Evolutionary conservation across 2,113 vertebrate genomes (phyloP).

Genomic region (Bungarus multicinctus): DNA sequence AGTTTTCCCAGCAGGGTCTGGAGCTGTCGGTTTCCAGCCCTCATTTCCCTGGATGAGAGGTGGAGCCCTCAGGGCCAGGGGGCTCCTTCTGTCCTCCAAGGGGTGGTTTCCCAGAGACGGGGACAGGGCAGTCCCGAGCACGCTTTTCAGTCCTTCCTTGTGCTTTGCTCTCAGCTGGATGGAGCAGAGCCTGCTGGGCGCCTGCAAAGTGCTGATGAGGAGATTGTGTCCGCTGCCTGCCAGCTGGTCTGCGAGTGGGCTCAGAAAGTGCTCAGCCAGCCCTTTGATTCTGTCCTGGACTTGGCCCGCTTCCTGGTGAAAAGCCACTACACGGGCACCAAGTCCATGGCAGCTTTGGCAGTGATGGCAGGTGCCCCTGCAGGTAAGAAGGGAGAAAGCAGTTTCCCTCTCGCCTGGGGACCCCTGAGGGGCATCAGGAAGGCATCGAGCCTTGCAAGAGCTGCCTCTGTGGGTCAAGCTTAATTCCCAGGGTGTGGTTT

Average conservation of each 20-base stretch:
- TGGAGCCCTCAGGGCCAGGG: background rate
- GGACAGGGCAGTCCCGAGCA: background rate
- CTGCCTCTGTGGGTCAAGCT: background rate
- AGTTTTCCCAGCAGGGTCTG: background rate
- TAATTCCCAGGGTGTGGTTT: background rate
- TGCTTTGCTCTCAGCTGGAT: constrained; percentile 80
- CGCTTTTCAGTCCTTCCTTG: background rate
- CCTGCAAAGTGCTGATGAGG: constrained; percentile 86
- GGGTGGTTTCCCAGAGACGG: background rate
- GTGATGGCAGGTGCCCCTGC: constrained; percentile 89
- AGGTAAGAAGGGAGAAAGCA: constrained; percentile 71
- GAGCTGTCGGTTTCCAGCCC: background rate
- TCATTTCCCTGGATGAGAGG: background rate
- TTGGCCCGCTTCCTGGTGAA: constrained; percentile 95
- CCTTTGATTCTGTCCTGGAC: constrained; percentile 92
- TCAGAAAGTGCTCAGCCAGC: constrained; percentile 96
- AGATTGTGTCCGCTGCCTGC: constrained; percentile 90
- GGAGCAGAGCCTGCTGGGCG: constrained; percentile 82
- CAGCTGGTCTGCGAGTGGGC: constrained; percentile 98
- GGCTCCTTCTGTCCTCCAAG: background rate
- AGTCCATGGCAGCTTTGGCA: constrained; percentile 93
- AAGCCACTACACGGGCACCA: constrained; percentile 97
- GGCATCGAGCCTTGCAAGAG: background rate
- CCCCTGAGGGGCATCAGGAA: background rate
- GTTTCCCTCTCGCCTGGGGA: background rate